Base-by-base conservation (phyloP, 2,113 vertebrate genomes). In the Pyxicephalus adspersus region DNA sequence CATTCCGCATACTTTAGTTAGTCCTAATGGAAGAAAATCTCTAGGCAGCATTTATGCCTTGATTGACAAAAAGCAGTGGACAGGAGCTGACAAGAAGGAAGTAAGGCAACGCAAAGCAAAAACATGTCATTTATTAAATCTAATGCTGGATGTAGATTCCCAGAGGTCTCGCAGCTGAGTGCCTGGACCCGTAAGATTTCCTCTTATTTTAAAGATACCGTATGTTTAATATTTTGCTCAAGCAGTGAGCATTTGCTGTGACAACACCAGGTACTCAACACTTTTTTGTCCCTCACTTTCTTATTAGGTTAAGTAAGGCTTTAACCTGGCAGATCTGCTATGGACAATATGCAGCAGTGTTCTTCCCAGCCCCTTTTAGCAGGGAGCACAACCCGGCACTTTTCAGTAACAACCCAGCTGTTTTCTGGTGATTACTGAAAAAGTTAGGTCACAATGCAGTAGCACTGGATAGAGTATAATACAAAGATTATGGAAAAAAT, bases 201-300 rank as follows among this genome's bases (percentile, higher is more conserved):
- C 28, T 25, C 28, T 78, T 67, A 67, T 64, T 67, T 9, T 45
- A 45, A 25, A 6, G n/a, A n/a, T n/a, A n/a, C n/a, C n/a, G n/a
- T n/a, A 71, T n/a, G 29, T 38, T 52, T 76, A 22, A 51, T 60
- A 64, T 50, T 76, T 74, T 23, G n/a, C 25, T 57, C 29, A n/a
- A 20, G 13, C n/a, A 19, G 7, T 5, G 55, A 54, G 5, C 22
- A 17, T 17, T 22, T 26, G 8, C 2, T 17, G 23, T 70, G 65
- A 70, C 55, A 72, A 26, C 20, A 45, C 38, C 38, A 4, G 15
- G 2, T 0, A 20, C 5, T 55, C 31, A 19, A 18, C 25, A 64
- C 54, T 64, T 63, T 64, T 2, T 50, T 45, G 29, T 38, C 50
- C n/a, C 22, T n/a, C 18, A n/a, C 78, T 72, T 28, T 52, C 28